Evolutionary conservation across 1,140 invertebrate genomes (phyloP).

Genomic region (Monochamus saltuarius): DNA sequence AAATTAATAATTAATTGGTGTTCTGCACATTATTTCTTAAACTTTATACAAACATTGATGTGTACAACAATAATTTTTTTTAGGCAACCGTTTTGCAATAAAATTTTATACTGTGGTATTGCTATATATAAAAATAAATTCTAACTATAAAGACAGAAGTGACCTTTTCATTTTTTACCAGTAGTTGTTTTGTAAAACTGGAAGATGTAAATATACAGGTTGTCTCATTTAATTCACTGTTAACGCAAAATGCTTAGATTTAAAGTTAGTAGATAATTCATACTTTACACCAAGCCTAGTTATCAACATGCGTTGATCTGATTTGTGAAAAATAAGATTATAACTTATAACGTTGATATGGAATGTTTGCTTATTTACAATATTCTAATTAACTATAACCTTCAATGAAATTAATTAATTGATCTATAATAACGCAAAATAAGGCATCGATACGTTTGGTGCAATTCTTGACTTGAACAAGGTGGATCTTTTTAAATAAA

Average conservation of each 20-base stretch:
- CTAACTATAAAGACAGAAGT: not conserved
- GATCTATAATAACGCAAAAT: too few species aligned
- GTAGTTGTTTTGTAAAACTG: not conserved
- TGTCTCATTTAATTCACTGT: not conserved
- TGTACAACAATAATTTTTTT: slow-evolving; percentile 38
- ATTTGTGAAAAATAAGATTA: too few species aligned
- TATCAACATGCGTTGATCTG: not conserved
- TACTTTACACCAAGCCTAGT: not conserved
- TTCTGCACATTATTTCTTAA: slow-evolving; percentile 45
- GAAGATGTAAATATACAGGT: not conserved
- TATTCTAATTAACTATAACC: too few species aligned
- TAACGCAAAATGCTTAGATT: not conserved
- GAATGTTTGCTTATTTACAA: too few species aligned
- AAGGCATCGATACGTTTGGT: too few species aligned
- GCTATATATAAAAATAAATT: slow-evolving; percentile 3
- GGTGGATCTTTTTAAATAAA: too few species aligned
- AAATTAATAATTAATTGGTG: slow-evolving; percentile 46
- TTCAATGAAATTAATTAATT: too few species aligned
- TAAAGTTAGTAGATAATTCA: not conserved
- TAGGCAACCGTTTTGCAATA: slow-evolving; percentile 33
- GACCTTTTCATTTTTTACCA: slow-evolving; percentile 1
- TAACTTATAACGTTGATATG: too few species aligned
- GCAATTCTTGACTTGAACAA: too few species aligned
- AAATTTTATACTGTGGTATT: slow-evolving; percentile 10
- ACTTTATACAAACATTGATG: slow-evolving; percentile 25